Conservation (phyloP, 2,888 invertebrate species). For the Chloromyia formosa region DNA sequence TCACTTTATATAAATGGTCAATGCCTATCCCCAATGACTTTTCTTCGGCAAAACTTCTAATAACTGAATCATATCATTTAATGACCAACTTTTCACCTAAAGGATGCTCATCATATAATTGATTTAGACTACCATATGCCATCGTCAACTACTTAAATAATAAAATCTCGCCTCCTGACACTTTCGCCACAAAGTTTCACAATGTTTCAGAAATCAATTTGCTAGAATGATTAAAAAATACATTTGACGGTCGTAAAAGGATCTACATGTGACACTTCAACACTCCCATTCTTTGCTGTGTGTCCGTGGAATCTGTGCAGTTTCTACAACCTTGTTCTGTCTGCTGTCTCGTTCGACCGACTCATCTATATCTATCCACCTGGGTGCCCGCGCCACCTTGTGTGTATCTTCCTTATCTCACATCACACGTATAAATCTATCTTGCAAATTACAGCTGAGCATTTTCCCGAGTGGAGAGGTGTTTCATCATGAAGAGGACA, state of each 20-base stretch:
- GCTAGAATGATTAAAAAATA: constrained; percentile 12
- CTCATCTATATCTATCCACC: constrained; percentile 3
- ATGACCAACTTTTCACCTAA: no score
- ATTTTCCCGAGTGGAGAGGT: constrained; percentile 27
- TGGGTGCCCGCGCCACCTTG: background rate
- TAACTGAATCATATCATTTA: no score
- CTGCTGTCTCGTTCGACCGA: background rate
- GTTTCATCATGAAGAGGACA: constrained; percentile 47
- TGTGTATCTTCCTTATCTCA: constrained; percentile 5
- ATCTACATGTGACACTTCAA: background rate
- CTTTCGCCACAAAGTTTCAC: no score
- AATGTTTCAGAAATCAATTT: constrained; percentile 19
- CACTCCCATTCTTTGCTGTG: background rate
- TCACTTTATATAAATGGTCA: no score
- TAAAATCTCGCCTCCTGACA: no score
- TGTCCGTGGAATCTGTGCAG: background rate
- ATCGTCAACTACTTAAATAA: no score
- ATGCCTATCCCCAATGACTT: no score
- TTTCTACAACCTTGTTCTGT: background rate
- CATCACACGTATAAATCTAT: constrained; percentile 31
- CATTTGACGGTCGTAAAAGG: background rate
- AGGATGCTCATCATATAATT: no score
- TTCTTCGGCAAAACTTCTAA: no score
- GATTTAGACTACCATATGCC: no score
- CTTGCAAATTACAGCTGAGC: constrained; percentile 40